Conservation (phyloP, 2,113 vertebrate genomes). For the Brachyhypopomus occidentalis region DNA sequence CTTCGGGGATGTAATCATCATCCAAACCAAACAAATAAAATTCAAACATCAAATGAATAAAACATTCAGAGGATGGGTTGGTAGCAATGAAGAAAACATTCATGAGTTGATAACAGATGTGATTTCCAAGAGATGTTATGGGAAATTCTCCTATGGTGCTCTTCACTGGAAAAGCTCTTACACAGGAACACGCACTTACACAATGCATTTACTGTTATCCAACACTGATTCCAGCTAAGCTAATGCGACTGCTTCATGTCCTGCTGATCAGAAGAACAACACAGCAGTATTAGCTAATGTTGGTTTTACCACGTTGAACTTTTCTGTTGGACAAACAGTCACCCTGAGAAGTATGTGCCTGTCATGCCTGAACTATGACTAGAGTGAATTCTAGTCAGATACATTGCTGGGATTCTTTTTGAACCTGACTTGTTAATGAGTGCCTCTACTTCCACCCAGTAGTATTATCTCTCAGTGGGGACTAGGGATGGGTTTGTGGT, state of each 20-base stretch:
- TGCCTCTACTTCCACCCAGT: not conserved
- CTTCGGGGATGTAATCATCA: too few species aligned
- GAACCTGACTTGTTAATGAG: not conserved
- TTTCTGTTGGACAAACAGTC: not conserved
- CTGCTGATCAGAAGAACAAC: not conserved
- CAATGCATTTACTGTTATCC: conserved; percentile 29
- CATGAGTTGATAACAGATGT: not conserved
- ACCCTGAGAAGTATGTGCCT: not conserved
- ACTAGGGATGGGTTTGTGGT: not conserved
- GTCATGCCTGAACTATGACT: not conserved
- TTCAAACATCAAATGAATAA: too few species aligned
- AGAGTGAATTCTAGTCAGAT: not conserved
- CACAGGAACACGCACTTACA: not conserved
- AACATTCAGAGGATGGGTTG: too few species aligned
- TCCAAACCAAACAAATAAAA: too few species aligned
- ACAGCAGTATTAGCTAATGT: not conserved
- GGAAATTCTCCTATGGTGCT: conserved; percentile 30
- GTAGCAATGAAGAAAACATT: too few species aligned
- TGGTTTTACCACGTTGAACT: not conserved
- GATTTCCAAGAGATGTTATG: conserved; percentile 1
- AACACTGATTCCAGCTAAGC: not conserved
- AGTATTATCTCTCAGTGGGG: conserved; percentile 10
- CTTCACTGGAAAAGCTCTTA: conserved; percentile 27
- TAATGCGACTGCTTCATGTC: not conserved
- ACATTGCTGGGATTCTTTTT: not conserved